Percentiles rank a stretch among this genome's conserved stretches.
phyloP scores from a whole-genome alignment of 2,888 invertebrate genomes.

The Leptopterna dolabrata region DNA sequence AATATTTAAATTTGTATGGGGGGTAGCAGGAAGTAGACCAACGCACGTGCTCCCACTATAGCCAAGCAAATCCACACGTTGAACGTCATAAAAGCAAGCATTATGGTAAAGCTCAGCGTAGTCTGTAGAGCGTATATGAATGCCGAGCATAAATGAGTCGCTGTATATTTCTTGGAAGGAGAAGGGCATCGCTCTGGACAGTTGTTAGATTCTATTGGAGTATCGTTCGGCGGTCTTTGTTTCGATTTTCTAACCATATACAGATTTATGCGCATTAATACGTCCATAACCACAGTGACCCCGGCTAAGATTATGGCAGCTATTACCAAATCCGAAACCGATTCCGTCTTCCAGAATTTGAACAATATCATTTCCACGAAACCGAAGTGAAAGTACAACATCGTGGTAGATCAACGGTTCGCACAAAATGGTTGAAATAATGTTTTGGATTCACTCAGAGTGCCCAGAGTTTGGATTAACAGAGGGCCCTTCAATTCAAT shows the following conservation, averaged over 20 bases:
- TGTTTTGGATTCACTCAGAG: too few species aligned
- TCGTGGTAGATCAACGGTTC: not conserved
- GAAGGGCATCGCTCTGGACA: not conserved
- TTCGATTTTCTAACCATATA: not conserved
- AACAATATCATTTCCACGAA: not conserved
- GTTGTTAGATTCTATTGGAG: not conserved
- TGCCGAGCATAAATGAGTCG: not conserved
- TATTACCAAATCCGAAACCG: not conserved
- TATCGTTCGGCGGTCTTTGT: not conserved
- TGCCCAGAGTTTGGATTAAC: too few species aligned
- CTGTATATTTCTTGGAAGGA: not conserved
- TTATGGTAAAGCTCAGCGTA: constrained; percentile 89
- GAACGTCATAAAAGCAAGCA: constrained; percentile 98
- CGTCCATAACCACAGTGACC: not conserved
- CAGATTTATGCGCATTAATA: not conserved
- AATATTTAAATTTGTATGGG: not conserved
- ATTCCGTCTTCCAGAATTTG: constrained; percentile 11
- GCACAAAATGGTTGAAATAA: too few species aligned
- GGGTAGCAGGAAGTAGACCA: not conserved
- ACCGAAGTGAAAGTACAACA: constrained; percentile 32
- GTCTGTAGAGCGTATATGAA: constrained; percentile 75
- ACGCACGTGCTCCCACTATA: constrained; percentile 69
- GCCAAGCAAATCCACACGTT: constrained; percentile 93
- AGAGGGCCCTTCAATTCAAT: too few species aligned
- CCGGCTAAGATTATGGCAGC: not conserved